Evolutionary conservation across 2,888 invertebrate species (phyloP).

Genomic region (Scaptomyza parva): DNA sequence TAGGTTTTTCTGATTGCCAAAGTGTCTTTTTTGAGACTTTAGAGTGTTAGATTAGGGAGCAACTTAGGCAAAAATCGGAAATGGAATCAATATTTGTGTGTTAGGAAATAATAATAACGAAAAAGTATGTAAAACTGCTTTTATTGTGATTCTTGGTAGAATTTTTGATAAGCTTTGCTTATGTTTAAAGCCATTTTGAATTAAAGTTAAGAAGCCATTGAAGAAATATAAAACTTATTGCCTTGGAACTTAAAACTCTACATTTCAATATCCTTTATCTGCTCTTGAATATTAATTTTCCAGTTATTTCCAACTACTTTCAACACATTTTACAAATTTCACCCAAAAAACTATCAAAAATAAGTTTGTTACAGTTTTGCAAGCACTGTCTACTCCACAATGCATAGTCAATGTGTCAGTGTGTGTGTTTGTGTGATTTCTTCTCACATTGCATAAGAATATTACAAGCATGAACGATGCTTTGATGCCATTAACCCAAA

Average conservation of each 20-base stretch:
- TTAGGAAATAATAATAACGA: too few relatives aligned
- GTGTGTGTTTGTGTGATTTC: background rate
- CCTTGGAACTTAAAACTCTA: background rate
- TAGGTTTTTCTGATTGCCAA: background rate
- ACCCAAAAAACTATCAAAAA: slow-evolving; percentile 10
- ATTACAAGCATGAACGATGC: slow-evolving; percentile 15
- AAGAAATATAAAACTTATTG: too few relatives aligned
- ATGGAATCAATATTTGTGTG: background rate
- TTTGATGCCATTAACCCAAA: slow-evolving; percentile 41
- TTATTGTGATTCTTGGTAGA: too few relatives aligned
- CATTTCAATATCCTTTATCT: background rate
- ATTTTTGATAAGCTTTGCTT: too few relatives aligned
- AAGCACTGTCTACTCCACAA: slow-evolving; percentile 9
- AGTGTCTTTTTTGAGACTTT: background rate
- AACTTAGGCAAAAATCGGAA: background rate
- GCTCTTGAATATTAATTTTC: too few relatives aligned
- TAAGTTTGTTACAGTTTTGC: slow-evolving; percentile 19
- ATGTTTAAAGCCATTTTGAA: too few relatives aligned
- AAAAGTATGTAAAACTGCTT: too few relatives aligned
- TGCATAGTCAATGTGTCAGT: background rate
- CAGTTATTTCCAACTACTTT: background rate
- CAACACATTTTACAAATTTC: slow-evolving; percentile 1
- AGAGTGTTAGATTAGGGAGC: background rate
- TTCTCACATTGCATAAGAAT: slow-evolving; percentile 42
- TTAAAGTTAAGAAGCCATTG: too few relatives aligned